Evolutionary conservation across 1,140 invertebrate species (phyloP), one percentile per base, ranked within the genome.

Genomic region (Bradysia coprophila): DNA sequence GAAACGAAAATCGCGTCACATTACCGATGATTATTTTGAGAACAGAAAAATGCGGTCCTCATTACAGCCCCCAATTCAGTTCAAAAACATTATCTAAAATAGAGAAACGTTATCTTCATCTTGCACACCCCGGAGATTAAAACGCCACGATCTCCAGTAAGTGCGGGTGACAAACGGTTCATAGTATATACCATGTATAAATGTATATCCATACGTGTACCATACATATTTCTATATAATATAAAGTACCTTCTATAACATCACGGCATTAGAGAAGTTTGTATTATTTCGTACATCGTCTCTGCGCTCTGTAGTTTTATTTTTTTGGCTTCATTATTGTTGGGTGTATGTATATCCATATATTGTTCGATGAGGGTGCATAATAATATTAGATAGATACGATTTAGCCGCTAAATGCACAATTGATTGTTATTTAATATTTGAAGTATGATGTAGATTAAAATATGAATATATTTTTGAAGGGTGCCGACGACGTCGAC

Each of bases 401-500:
- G 24, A 28, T 28, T 28, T 18, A 18, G n/a, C 36, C 36, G 36
- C 36, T 18, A 38, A 38, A 38, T 38, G 36, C 36, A 38, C 36
- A 38, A 38, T 38, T 38, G 36, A 38, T 38, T 38, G 36, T 38
- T 38, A 38, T 38, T 38, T 38, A 38, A 38, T 38, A 38, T 28
- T 28, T 28, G 24, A 28, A 28, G 24, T 28, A 28, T 28, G 24
- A 28, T 28, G 24, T 28, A 28, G 24, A 28, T 28, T 28, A 28
- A 28, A 28, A n/a, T n/a, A n/a, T n/a, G n/a, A n/a, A n/a, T n/a
- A n/a, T n/a, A n/a, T n/a, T n/a, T n/a, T n/a, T n/a, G n/a, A n/a
- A n/a, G n/a, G n/a, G n/a, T n/a, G n/a, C n/a, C n/a, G n/a, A n/a
- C n/a, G n/a, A n/a, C n/a, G n/a, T n/a, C n/a, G n/a, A n/a, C n/a